These are phyloP conservation scores for Melospiza georgiana DNA, from an alignment of 2,113 vertebrate species.

Conservation along the genomic window DNA sequence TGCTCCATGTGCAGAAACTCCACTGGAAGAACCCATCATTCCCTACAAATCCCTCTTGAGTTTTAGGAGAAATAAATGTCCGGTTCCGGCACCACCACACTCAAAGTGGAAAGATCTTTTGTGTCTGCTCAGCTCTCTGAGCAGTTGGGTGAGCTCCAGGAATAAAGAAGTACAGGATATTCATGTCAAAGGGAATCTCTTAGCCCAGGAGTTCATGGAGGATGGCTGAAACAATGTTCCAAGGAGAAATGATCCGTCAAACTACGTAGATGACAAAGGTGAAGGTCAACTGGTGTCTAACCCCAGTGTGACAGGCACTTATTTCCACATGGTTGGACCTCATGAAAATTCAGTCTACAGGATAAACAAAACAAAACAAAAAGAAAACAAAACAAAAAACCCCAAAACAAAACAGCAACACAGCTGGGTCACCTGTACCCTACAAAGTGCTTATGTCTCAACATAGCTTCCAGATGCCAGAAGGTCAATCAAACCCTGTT, in stretches of 20 bases:
- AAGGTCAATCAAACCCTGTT: slow-evolving; percentile 69
- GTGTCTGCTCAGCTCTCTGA: neutral
- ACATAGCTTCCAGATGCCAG: slow-evolving; percentile 52
- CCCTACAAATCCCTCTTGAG: neutral
- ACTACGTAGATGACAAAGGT: neutral
- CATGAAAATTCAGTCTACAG: slow-evolving; percentile 55
- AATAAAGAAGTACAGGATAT: neutral
- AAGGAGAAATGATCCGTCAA: neutral
- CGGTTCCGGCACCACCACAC: accelerated
- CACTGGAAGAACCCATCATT: neutral
- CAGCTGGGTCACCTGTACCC: slow-evolving; percentile 64
- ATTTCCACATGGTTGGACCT: slow-evolving; percentile 56
- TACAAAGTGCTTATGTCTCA: slow-evolving; percentile 71
- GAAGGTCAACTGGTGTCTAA: slow-evolving; percentile 40
- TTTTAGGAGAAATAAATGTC: neutral
- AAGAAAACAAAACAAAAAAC: neutral
- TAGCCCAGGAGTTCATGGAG: neutral
- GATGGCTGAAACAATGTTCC: neutral
- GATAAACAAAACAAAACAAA: slow-evolving; percentile 14
- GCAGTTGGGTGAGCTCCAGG: neutral
- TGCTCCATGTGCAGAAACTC: slow-evolving; percentile 36
- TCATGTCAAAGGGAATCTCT: neutral
- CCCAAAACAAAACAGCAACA: slow-evolving; percentile 54
- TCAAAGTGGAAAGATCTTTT: neutral
- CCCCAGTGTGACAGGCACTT: slow-evolving; percentile 60